Evolutionary conservation across 2,797 vertebrate species (phyloP).

Genomic region (Hephaestus fuliginosus): DNA sequence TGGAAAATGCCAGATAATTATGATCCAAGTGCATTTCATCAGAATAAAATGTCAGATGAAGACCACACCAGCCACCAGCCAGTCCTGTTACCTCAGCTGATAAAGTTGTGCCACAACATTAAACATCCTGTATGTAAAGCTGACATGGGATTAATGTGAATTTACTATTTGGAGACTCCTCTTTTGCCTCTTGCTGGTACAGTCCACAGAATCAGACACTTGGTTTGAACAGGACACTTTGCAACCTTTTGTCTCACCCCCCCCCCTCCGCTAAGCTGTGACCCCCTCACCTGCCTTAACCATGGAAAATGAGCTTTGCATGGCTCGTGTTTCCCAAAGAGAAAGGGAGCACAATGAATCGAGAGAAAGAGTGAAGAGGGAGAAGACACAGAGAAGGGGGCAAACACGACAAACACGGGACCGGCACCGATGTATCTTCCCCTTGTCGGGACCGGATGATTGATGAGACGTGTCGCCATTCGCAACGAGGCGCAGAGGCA

Average conservation of each 20-base stretch:
- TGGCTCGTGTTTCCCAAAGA: neutral
- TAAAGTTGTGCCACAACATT: conserved; percentile 21
- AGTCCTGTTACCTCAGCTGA: conserved; percentile 21
- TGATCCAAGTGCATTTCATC: conserved; percentile 42
- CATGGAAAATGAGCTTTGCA: conserved; percentile 9
- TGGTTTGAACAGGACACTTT: conserved; percentile 55
- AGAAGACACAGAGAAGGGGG: neutral
- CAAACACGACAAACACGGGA: conserved; percentile 35
- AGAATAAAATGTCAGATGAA: conserved; percentile 17
- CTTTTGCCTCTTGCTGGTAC: neutral
- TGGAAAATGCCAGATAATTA: conserved; percentile 59
- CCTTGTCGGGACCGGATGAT: neutral
- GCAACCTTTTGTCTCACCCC: conserved; percentile 46
- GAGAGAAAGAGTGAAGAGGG: neutral
- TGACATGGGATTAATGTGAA: conserved; percentile 1
- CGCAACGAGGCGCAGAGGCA: conserved; percentile 2
- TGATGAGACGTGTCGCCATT: conserved; percentile 5
- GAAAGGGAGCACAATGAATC: conserved; percentile 12
- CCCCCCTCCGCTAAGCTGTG: conserved; percentile 29
- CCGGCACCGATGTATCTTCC: neutral
- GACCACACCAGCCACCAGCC: conserved; percentile 17
- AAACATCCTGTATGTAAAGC: conserved; percentile 17
- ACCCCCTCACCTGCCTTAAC: conserved; percentile 11
- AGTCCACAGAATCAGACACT: conserved; percentile 38
- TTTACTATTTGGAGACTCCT: neutral